Percentiles rank a stretch among this genome's conserved stretches.
Evolutionary conservation across 2,113 vertebrate species (phyloP).

Genomic region (Ochotona curzoniae): DNA sequence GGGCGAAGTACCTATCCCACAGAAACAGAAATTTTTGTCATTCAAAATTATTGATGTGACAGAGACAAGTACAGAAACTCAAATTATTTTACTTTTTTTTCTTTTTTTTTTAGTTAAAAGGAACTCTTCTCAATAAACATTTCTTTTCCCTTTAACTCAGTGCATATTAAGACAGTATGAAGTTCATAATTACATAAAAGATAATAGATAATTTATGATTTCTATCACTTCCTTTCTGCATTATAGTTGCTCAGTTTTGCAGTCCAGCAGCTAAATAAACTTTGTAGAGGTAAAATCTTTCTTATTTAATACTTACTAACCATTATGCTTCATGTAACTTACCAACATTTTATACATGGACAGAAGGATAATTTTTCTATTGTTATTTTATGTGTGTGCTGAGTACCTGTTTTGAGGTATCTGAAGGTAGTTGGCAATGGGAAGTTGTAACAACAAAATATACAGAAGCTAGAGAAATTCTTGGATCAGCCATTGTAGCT

Average conservation of each 20-base stretch:
- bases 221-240: conserved; percentile 47
- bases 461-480: background rate
- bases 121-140: background rate
- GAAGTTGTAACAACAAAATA: background rate
- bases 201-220: conserved; percentile 36
- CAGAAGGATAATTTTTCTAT: background rate
- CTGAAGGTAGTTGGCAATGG: background rate
- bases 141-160: background rate
- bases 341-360: conserved; percentile 28
- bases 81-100: no score
- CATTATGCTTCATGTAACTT: background rate
- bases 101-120: background rate
- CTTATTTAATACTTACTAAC: conserved; percentile 56
- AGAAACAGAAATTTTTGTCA: conserved; percentile 29
- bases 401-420: background rate
- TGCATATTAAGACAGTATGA: background rate
- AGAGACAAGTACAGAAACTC: background rate
- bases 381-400: background rate
- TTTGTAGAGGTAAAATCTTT: conserved; percentile 35
- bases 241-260: conserved; percentile 42
- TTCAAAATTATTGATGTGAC: background rate
- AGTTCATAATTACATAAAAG: conserved; percentile 1
- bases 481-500: no score
- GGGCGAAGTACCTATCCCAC: background rate
- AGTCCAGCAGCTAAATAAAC: background rate